A percentile compares a stretch with the other conserved stretches of the same genome.
These are phyloP conservation scores for Anthophora plumipes DNA, from an alignment of 2,888 invertebrate species.

Conservation along the genomic window DNA sequence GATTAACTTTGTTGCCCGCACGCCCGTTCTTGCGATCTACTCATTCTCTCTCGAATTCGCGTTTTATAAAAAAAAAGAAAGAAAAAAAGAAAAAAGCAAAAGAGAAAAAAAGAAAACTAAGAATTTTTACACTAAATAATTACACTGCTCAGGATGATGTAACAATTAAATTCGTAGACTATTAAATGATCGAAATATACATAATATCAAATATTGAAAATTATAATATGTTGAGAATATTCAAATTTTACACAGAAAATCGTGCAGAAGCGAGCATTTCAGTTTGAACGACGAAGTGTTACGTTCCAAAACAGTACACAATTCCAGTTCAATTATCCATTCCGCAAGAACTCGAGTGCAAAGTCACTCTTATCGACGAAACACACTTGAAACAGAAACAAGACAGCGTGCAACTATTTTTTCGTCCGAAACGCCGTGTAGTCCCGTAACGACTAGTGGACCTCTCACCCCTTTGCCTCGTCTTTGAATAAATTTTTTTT, in stretches of 20 bases:
- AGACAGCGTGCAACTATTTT: conserved; percentile 50
- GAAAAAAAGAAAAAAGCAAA: not conserved
- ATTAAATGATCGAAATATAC: no score
- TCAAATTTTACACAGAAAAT: not conserved
- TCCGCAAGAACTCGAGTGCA: not conserved
- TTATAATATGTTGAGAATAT: not conserved
- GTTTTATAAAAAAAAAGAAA: not conserved
- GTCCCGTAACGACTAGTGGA: conserved; percentile 75
- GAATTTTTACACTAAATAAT: not conserved
- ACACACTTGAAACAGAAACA: conserved; percentile 3
- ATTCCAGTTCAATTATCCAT: not conserved
- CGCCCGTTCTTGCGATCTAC: not conserved
- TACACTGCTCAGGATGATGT: not conserved
- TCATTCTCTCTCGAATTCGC: not conserved
- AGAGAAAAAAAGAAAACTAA: not conserved
- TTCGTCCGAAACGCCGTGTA: conserved; percentile 71
- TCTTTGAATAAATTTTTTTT: conserved; percentile 70
- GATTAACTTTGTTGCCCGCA: conserved; percentile 27
- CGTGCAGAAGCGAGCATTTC: not conserved
- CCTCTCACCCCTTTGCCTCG: conserved; percentile 73
- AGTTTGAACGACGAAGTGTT: not conserved
- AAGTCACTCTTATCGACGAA: not conserved
- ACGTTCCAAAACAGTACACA: not conserved
- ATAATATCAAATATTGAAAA: no score
- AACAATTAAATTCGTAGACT: not conserved